Evolutionary conservation across 2,888 invertebrate genomes (phyloP).

Genomic region (Steinernema hermaphroditum): DNA sequence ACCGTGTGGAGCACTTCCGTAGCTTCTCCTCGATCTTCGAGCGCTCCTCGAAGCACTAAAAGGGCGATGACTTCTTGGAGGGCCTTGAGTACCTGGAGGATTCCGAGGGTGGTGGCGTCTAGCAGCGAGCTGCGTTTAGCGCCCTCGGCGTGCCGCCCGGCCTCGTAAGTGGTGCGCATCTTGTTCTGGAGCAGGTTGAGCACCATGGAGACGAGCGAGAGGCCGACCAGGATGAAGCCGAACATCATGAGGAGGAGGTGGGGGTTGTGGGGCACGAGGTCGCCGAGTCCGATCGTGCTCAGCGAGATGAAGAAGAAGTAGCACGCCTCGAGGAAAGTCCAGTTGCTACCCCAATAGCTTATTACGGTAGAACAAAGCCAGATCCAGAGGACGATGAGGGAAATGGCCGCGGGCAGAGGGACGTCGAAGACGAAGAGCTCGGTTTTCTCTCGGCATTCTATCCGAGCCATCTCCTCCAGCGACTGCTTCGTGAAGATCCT

Average conservation of each 20-base stretch:
- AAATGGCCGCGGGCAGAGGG: constrained; percentile 83
- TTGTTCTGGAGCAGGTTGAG: constrained; percentile 56
- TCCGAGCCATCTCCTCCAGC: constrained; percentile 50
- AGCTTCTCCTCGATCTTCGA: constrained; percentile 33
- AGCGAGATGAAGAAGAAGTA: constrained; percentile 66
- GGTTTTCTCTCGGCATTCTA: constrained; percentile 34
- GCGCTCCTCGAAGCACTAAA: constrained; percentile 28
- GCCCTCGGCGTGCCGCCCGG: constrained; percentile 38
- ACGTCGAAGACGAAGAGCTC: constrained; percentile 75
- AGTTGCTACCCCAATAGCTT: constrained; percentile 72
- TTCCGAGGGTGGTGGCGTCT: constrained; percentile 37
- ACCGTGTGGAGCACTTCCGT: not conserved
- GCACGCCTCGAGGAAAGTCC: constrained; percentile 80
- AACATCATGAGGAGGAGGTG: constrained; percentile 86
- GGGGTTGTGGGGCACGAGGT: constrained; percentile 72
- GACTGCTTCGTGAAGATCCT: constrained; percentile 58
- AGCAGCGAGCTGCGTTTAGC: not conserved
- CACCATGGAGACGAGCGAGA: constrained; percentile 57
- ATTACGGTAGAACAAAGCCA: constrained; percentile 73
- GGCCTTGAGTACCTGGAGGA: constrained; percentile 31
- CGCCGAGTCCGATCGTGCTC: constrained; percentile 68
- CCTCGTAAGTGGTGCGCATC: constrained; percentile 52
- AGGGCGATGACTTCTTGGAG: not conserved
- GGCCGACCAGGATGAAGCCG: constrained; percentile 85
- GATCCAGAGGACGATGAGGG: constrained; percentile 81